Conservation (phyloP, 2,888 invertebrate species). For the Eilema caniola region DNA sequence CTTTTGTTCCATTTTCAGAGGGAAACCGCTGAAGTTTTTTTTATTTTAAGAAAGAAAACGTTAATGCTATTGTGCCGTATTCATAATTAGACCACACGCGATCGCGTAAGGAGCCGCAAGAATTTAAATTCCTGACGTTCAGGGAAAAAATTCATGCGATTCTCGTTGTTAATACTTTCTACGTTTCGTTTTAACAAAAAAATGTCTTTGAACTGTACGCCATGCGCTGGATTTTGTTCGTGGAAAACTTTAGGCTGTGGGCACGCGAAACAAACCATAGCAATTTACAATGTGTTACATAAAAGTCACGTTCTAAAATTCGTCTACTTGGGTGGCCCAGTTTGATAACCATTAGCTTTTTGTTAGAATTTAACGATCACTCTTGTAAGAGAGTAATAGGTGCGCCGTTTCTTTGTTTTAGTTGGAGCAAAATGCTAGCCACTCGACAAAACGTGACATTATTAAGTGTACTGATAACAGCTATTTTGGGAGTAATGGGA, state of each 20-base stretch:
- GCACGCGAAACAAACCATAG: slow-evolving; percentile 71
- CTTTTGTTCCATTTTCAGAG: slow-evolving; percentile 68
- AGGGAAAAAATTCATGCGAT: slow-evolving; percentile 80
- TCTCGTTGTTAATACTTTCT: slow-evolving; percentile 76
- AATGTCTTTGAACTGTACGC: slow-evolving; percentile 78
- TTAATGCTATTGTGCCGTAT: slow-evolving; percentile 68
- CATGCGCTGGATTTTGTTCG: slow-evolving; percentile 75
- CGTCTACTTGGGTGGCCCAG: slow-evolving; percentile 81
- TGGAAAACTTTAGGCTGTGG: slow-evolving; percentile 69
- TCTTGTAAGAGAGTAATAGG: slow-evolving; percentile 69
- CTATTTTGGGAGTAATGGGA: slow-evolving; percentile 30
- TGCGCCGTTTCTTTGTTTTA: slow-evolving; percentile 71
- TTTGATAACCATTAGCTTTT: slow-evolving; percentile 80
- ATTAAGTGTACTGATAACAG: slow-evolving; percentile 49
- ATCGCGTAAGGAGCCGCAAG: slow-evolving; percentile 75
- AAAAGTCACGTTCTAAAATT: slow-evolving; percentile 75
- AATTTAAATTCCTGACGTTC: slow-evolving; percentile 82
- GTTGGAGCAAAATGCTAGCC: slow-evolving; percentile 48
- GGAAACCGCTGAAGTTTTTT: slow-evolving; percentile 64
- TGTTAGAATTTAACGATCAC: slow-evolving; percentile 76
- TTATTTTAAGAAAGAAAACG: slow-evolving; percentile 55
- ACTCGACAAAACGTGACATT: slow-evolving; percentile 41
- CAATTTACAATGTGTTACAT: slow-evolving; percentile 82
- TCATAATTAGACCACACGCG: slow-evolving; percentile 86
- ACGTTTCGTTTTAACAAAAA: slow-evolving; percentile 77